Evolutionary conservation across 2,113 vertebrate genomes (phyloP).

Genomic region (Excalfactoria chinensis): DNA sequence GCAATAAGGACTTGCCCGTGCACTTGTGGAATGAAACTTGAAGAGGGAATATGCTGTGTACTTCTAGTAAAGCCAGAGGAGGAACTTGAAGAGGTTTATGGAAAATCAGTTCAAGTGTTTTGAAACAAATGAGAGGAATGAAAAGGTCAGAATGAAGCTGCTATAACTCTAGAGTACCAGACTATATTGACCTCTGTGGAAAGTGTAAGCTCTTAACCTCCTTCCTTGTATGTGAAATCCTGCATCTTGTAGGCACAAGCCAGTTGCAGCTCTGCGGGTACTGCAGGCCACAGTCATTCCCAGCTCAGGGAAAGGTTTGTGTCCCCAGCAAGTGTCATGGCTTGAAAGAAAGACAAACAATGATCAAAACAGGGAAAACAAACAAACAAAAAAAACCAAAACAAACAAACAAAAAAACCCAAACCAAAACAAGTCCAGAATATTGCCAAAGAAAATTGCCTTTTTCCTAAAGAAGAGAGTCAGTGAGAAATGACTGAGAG

Average conservation of each 20-base stretch:
- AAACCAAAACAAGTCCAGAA: not conserved
- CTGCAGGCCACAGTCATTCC: not conserved
- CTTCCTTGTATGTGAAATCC: not conserved
- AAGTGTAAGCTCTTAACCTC: not conserved
- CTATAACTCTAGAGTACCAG: not conserved
- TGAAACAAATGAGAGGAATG: not conserved
- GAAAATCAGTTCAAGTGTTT: not conserved
- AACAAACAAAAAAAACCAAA: not conserved
- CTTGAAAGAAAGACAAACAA: not conserved
- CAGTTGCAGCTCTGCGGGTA: accelerated
- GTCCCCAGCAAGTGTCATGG: not conserved
- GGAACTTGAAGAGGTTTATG: not conserved
- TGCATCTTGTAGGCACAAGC: not conserved
- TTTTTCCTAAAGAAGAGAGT: not conserved
- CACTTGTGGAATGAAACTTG: not conserved
- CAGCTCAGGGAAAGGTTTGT: not conserved
- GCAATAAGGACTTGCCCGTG: not conserved
- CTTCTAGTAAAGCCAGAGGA: not conserved
- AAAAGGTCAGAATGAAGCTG: not conserved
- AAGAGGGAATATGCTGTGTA: not conserved
- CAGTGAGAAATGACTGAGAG: not conserved
- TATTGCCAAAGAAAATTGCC: not conserved
- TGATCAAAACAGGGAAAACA: not conserved
- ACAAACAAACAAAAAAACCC: not conserved
- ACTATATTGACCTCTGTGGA: not conserved